Percentiles rank a stretch among this genome's conserved stretches.
phyloP scores from a whole-genome alignment of 2,797 vertebrate species.

The Aldrovandia affinis region DNA sequence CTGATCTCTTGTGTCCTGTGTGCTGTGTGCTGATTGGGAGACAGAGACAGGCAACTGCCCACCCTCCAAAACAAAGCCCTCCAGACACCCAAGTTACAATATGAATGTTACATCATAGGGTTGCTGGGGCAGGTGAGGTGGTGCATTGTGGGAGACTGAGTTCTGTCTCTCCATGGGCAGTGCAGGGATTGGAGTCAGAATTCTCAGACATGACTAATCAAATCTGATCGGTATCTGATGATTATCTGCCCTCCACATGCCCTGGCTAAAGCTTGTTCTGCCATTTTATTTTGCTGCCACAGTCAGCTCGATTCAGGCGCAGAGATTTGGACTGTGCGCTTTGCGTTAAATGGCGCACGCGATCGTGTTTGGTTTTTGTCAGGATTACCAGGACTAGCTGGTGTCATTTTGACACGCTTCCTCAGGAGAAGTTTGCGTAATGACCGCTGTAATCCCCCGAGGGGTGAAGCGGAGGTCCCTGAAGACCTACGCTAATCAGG shows the following conservation, averaged over 20 bases:
- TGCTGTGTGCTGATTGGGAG: not conserved
- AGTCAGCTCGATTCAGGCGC: too few species aligned
- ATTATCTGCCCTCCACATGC: too few species aligned
- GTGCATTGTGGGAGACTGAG: conserved; percentile 32
- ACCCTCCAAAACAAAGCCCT: not conserved
- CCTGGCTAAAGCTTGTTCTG: too few species aligned
- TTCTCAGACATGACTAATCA: conserved; percentile 5
- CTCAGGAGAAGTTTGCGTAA: not conserved
- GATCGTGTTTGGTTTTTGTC: not conserved
- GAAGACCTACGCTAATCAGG: not conserved
- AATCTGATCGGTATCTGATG: conserved; percentile 10
- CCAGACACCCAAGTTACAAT: not conserved
- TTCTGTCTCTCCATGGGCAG: not conserved
- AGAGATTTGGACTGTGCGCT: not conserved
- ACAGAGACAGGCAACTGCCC: too few species aligned
- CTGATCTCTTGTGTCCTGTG: not conserved
- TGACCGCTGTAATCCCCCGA: not conserved
- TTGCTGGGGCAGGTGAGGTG: conserved; percentile 37
- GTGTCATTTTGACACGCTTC: not conserved
- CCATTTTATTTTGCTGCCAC: too few species aligned
- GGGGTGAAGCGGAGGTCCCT: not conserved
- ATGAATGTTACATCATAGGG: conserved; percentile 42
- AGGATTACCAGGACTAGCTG: not conserved
- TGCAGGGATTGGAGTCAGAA: not conserved
- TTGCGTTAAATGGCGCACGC: not conserved